Base-by-base conservation (phyloP, 1,140 invertebrate genomes). In the Drosophila novamexicana region DNA sequence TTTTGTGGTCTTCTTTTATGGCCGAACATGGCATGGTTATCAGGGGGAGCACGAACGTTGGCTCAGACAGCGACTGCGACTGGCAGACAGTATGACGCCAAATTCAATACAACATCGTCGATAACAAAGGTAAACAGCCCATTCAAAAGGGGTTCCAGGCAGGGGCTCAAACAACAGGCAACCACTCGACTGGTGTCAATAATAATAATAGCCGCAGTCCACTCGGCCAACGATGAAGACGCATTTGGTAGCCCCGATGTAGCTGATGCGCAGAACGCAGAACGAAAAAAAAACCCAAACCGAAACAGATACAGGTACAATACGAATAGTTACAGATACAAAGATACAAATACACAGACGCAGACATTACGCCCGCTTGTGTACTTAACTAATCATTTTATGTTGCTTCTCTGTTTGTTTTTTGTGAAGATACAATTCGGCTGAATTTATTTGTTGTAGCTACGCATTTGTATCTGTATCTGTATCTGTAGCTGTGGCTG, bases 1-100 rank as follows among this genome's bases (percentile, higher is more conserved):
- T 78, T 86, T 83, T 86, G 83, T 88, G 83, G 83, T 88, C 72
- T 88, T 86, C 84, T 88, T 88, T 70, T 70, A 69, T 72, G 83
- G 72, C 50, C 80, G 68, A 62, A 64, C 47, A 53, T 47, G 73
- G 64, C 64, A 52, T 65, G 59, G 58, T 47, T 63, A 52, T 62
- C 12, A 16, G 10, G 52, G 40, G 12, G 1, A 12, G 65, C 37
- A 52, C 16, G 47, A 49, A 22, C 22, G 22, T 22, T 22, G 72
- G 52, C 39, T 39, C 12, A 42, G 56, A 59, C 68, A 37, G 64
- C 57, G 63, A 81, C 58, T 76, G 77, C 69, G 78, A 88, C 83
- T 88, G 77, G 66, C 83, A 86, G 83, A 86, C 83, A 86, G 83
- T 86, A 86, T 86, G 83, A 86, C 83, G 83, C 83, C 83, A 86